phyloP scores from a whole-genome alignment of 2,888 invertebrate genomes.

The Oscheius sp. region DNA sequence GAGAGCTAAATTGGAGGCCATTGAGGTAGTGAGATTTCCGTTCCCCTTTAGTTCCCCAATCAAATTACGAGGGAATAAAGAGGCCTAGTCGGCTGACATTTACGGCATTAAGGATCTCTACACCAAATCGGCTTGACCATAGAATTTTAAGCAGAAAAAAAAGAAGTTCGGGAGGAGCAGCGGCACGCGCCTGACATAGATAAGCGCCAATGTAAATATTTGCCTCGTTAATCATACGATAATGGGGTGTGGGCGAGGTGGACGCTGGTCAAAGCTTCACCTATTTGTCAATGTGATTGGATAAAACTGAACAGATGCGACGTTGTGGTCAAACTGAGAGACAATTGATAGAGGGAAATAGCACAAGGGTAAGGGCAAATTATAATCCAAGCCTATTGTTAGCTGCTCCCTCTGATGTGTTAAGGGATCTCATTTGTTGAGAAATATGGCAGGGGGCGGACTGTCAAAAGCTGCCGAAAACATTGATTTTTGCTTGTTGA shows the following conservation, averaged over 20 bases:
- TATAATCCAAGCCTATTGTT: too few relatives aligned
- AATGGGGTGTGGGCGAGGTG: slow-evolving; percentile 1
- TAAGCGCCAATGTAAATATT: slow-evolving; percentile 33
- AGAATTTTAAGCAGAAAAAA: too few relatives aligned
- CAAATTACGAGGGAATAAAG: slow-evolving; percentile 11
- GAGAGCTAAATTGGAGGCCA: not conserved
- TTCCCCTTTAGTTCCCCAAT: slow-evolving; percentile 15
- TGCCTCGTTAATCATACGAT: slow-evolving; percentile 23
- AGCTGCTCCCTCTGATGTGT: too few relatives aligned
- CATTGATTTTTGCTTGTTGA: too few relatives aligned
- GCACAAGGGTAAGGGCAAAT: too few relatives aligned
- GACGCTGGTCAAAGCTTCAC: not conserved
- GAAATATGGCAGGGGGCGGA: too few relatives aligned
- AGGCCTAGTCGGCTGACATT: not conserved
- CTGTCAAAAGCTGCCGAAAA: too few relatives aligned
- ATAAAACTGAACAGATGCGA: too few relatives aligned
- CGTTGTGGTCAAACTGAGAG: not conserved
- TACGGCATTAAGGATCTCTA: slow-evolving; percentile 15
- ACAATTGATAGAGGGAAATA: not conserved
- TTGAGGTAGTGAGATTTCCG: slow-evolving; percentile 15
- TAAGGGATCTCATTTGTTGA: too few relatives aligned
- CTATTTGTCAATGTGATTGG: too few relatives aligned
- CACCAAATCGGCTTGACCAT: not conserved
- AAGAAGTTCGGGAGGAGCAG: slow-evolving; percentile 28
- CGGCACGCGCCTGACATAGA: slow-evolving; percentile 34